Evolutionary conservation across 2,888 invertebrate genomes (phyloP).

Genomic region (Priocnemis perturbator): DNA sequence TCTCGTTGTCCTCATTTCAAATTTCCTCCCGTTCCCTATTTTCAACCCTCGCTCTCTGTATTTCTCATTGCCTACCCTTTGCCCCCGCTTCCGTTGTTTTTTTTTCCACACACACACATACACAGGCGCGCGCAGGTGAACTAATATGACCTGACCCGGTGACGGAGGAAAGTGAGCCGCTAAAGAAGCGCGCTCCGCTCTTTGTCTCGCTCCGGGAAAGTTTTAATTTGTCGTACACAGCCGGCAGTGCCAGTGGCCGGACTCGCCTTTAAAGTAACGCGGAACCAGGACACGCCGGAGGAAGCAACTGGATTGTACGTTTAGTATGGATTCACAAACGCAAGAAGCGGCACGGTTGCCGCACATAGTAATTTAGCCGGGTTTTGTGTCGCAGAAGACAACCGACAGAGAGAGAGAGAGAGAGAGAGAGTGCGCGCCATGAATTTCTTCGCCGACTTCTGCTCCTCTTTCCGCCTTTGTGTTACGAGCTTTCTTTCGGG

Average conservation of each 20-base stretch:
- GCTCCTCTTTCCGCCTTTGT: no score
- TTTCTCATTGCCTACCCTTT: background rate
- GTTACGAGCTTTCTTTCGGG: no score
- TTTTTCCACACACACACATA: background rate
- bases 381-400: no score
- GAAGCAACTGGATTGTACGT: constrained; percentile 8
- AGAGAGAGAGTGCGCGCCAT: no score
- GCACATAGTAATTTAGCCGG: no score
- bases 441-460: no score
- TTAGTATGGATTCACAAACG: no score
- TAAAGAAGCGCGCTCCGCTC: constrained; percentile 25
- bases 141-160: constrained; percentile 13
- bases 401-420: no score
- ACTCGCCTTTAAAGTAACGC: constrained; percentile 8
- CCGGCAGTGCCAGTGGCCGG: constrained; percentile 9
- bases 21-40: background rate
- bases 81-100: background rate
- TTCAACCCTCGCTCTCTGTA: background rate
- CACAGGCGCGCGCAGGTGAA: background rate
- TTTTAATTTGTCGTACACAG: constrained; percentile 42
- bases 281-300: constrained; percentile 2
- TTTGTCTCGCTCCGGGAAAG: constrained; percentile 19
- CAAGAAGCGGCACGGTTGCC: no score
- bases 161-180: constrained; percentile 17
- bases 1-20: background rate